Conservation (phyloP, 1,140 invertebrate genomes). For the Archegozetes longisetosus region DNA sequence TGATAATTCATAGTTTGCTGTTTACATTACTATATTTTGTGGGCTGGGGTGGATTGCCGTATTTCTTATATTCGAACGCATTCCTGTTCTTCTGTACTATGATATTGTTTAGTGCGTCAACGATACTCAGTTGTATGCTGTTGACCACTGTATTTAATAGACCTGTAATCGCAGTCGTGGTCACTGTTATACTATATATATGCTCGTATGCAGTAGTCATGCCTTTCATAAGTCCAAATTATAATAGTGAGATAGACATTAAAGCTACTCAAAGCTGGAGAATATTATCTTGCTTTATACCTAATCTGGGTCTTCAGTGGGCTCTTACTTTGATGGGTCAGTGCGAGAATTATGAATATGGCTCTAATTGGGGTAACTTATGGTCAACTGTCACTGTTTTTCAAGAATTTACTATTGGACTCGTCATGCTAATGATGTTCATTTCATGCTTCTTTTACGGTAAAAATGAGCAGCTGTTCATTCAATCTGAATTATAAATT, state of each 20-base stretch:
- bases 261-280: not conserved
- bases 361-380: not conserved
- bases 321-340: not conserved
- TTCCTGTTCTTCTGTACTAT: not conserved
- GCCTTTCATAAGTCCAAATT: not conserved
- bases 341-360: not conserved
- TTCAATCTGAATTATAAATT: too few relatives aligned
- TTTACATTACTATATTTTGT: not conserved
- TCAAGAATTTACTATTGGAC: slow-evolving; percentile 22
- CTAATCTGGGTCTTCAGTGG: not conserved
- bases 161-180: not conserved
- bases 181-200: not conserved
- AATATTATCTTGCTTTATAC: not conserved
- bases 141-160: not conserved
- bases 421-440: slow-evolving; percentile 18
- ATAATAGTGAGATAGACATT: not conserved
- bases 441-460: slow-evolving; percentile 16
- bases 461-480: too few relatives aligned
- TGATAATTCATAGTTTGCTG: not conserved
- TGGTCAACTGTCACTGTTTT: not conserved
- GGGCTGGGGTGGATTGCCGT: not conserved
- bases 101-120: not conserved
- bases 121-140: not conserved
- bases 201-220: not conserved
- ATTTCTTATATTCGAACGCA: not conserved